Evolutionary conservation across 2,113 vertebrate genomes (phyloP), one percentile per base, ranked within the genome.

Genomic region (Phyllopteryx taeniolatus): DNA sequence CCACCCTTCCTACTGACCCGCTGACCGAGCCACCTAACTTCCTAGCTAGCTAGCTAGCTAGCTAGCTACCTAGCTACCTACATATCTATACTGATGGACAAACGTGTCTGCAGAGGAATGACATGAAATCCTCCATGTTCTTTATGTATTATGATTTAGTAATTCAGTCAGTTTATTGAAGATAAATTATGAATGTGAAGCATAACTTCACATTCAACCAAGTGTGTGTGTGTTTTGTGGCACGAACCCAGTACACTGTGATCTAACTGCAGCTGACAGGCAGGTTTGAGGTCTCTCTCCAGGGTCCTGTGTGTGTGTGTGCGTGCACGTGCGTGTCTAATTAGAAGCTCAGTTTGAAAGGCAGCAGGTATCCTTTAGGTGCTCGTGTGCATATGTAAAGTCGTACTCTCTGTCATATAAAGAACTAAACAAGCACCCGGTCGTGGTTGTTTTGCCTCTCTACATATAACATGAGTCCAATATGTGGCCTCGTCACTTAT

Each of bases 191-290:
- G 27, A 33, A 35, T 35, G 27, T 51, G 17, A 51, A 39, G 68
- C 59, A 53, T 77, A 76, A 72, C n/a, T 83, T 72, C 73, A 54
- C 47, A 68, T 73, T 72, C 9, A 64, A 42, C 70, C 31, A n/a
- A 3, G 57, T 59, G 63, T 56, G 49, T 69, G 86, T 93, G 90
- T 93, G 92, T 90, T 90, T 76, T 83, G 85, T 77, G 76, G 89
- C 83, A 74, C 84, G 69, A 74, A 84, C 74, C 83, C 80, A 84
- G 66, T 87, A 85, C 88, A 90, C 83, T 90, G 91, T 96, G 96
- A 97, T 95, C 89, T 97, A 97, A 99, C 91, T 90, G 85, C 91
- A 94, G 92, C 93, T 97, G 97, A 96, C 96, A 98, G 94, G 94
- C 93, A 93, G 94, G 94, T 96, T 98, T 93, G 89, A 81, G 94